Percentiles rank a stretch among this genome's conserved stretches.
Evolutionary conservation across 2,888 invertebrate species (phyloP).

Genomic region (Heliconius ismenius): DNA sequence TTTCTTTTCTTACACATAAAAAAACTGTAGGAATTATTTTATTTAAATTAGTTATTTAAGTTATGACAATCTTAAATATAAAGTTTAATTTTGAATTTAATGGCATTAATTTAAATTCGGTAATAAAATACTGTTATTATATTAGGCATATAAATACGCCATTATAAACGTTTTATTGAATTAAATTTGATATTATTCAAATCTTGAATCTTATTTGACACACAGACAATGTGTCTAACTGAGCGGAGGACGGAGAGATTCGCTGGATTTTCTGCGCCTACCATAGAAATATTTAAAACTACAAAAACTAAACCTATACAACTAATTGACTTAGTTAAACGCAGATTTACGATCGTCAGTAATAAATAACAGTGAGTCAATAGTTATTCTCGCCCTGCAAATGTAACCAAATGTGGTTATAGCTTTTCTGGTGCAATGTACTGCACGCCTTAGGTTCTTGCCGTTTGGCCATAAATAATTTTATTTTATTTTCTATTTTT

Average conservation of each 20-base stretch:
- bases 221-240: neutral
- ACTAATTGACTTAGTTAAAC: neutral
- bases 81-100: neutral
- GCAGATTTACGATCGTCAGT: constrained; percentile 44
- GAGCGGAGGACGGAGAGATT: neutral
- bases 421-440: constrained; percentile 49
- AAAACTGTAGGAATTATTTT: neutral
- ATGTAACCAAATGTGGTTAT: constrained; percentile 66
- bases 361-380: constrained; percentile 75
- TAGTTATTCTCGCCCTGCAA: constrained; percentile 73
- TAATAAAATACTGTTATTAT: too few species aligned
- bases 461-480: constrained; percentile 42
- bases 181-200: neutral
- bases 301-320: neutral
- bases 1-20: neutral
- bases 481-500: constrained; percentile 39
- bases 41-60: neutral
- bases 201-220: neutral
- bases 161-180: neutral
- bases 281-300: neutral
- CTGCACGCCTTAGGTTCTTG: constrained; percentile 45
- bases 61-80: neutral
- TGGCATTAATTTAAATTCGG: neutral
- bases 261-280: neutral
- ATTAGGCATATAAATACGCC: too few species aligned